Conservation (phyloP, 2,797 vertebrate species). For the Leucoraja ocellata region DNA sequence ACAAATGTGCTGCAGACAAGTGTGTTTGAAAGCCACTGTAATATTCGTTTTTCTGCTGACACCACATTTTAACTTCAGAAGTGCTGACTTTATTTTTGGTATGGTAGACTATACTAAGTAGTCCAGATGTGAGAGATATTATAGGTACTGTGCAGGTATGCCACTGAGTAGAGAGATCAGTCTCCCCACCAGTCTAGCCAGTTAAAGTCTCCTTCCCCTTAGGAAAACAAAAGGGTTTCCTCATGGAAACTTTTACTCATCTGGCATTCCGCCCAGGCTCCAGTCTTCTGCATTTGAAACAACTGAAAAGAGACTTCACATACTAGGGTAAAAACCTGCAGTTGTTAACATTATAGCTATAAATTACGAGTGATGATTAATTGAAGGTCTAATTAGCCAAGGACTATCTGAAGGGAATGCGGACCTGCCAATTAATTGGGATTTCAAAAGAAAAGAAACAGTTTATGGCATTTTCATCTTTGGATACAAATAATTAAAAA, state of each 20-base stretch:
- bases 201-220: constrained; percentile 45
- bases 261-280: constrained; percentile 70
- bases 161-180: constrained; percentile 48
- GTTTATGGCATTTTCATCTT: constrained; percentile 1
- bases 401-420: not conserved
- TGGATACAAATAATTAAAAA: not conserved
- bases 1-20: constrained; percentile 47
- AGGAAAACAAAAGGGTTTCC: constrained; percentile 71
- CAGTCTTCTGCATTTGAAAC: constrained; percentile 70
- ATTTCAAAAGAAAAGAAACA: not conserved
- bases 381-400: constrained; percentile 13
- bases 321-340: constrained; percentile 67
- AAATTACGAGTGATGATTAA: constrained; percentile 46
- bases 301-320: constrained; percentile 74
- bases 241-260: constrained; percentile 88
- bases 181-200: constrained; percentile 49
- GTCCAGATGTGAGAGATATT: constrained; percentile 53
- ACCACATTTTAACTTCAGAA: constrained; percentile 55
- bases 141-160: constrained; percentile 52
- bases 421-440: not conserved
- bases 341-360: constrained; percentile 59
- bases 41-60: constrained; percentile 48
- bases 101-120: constrained; percentile 50
- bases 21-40: constrained; percentile 40
- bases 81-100: constrained; percentile 46